A percentile compares a stretch with the other conserved stretches of the same genome.
phyloP scores from a whole-genome alignment of 2,888 invertebrate species.

The Cheilosia soror region DNA sequence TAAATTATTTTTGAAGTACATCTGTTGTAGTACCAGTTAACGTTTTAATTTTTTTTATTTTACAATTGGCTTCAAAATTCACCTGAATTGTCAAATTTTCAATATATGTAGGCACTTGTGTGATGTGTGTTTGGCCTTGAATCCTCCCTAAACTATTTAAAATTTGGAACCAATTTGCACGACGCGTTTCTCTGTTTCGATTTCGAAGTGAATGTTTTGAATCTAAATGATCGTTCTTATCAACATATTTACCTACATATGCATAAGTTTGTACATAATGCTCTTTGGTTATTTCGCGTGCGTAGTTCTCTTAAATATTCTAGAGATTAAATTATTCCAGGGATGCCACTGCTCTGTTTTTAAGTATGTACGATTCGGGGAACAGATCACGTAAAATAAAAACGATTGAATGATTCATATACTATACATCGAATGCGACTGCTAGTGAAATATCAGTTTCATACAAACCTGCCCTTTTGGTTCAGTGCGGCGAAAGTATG shows the following conservation, averaged over 20 bases:
- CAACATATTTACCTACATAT: conserved; percentile 14
- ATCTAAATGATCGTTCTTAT: conserved; percentile 23
- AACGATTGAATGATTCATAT: too few species aligned
- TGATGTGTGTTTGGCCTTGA: conserved; percentile 24
- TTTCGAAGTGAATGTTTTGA: conserved; percentile 9
- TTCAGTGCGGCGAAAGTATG: too few species aligned
- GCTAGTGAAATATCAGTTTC: too few species aligned
- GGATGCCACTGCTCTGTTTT: too few species aligned
- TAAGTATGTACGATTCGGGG: too few species aligned
- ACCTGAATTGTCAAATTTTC: neutral
- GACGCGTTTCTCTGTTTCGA: neutral
- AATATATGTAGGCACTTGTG: neutral
- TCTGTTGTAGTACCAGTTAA: neutral
- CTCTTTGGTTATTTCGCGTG: too few species aligned
- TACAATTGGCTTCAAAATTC: neutral
- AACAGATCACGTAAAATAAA: too few species aligned
- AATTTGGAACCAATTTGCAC: neutral
- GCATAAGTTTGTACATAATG: neutral
- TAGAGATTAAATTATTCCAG: too few species aligned
- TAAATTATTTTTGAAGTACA: neutral
- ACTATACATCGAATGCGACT: too few species aligned
- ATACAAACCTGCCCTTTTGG: too few species aligned
- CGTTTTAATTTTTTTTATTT: neutral
- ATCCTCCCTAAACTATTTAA: neutral
- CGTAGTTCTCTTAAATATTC: too few species aligned